These are phyloP conservation scores for Trissoscelio sp. DNA, from an alignment of 2,888 invertebrate species.

Conservation along the genomic window DNA sequence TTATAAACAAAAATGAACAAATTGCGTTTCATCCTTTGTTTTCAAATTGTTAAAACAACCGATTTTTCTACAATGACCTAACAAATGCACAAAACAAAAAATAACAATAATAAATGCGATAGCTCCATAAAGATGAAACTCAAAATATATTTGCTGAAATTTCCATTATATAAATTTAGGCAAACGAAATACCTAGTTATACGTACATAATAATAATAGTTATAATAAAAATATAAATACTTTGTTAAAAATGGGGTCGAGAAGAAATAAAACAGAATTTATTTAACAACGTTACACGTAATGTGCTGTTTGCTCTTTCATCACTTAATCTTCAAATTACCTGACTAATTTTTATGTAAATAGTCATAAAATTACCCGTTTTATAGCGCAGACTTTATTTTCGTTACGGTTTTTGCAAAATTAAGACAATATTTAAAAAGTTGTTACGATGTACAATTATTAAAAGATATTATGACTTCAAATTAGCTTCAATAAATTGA, in stretches of 20 bases:
- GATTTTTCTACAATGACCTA: background rate
- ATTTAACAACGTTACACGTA: background rate
- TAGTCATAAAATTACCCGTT: background rate
- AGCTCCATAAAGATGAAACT: too few species aligned
- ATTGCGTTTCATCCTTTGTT: background rate
- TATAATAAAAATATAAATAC: background rate
- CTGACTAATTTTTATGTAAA: background rate
- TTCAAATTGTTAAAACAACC: background rate
- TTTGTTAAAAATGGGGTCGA: background rate
- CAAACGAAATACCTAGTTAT: background rate
- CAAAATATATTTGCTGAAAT: too few species aligned
- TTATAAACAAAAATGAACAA: background rate
- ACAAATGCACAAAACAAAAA: background rate
- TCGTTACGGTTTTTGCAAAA: too few species aligned
- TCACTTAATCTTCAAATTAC: background rate
- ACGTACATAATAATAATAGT: background rate
- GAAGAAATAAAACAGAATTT: background rate
- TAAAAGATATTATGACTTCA: too few species aligned
- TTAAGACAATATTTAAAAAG: too few species aligned
- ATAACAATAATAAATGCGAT: background rate
- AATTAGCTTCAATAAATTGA: too few species aligned
- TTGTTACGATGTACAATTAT: too few species aligned
- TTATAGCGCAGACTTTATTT: background rate
- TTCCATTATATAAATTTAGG: too few species aligned
- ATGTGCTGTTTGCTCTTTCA: background rate